Evolutionary conservation across 2,113 vertebrate species (phyloP), one percentile per base, ranked within the genome.

Genomic region (Empidonax alnorum): DNA sequence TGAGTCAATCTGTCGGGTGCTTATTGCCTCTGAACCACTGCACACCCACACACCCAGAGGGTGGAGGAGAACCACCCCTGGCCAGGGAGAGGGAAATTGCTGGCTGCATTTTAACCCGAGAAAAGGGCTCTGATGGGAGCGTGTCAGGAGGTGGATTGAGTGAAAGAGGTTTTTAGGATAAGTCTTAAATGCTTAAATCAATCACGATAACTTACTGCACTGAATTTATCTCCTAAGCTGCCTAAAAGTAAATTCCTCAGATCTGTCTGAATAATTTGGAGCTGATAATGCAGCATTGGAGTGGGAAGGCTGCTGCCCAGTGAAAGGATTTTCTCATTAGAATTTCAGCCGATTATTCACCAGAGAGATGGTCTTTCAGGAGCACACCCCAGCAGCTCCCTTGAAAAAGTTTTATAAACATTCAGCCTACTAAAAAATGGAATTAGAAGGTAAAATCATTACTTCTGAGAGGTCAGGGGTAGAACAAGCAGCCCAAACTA

Each of bases 211-310:
- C 88, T 76, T 87, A 84, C 93, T 74, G 84, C 67, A 86, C 46
- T 67, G 91, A 90, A 93, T 85, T 95, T 94, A 94, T 96, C 92
- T 94, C 81, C 91, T 96, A 94, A 96, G 94, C 89, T 89, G 71
- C 89, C 90, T 91, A 52, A 91, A 90, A 90, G 83, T 82, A 94
- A 92, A 78, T 88, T 89, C 95, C 94, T 84, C 84, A 94, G 92
- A 97, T 93, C 67, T 71, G 74, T 49, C 73, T 88, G 94, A 95
- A 85, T 95, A 92, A 95, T 91, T 96, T 65, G 52, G 63, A 88
- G 94, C 63, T 83, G 93, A 96, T 95, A 95, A 92, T 62, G 83
- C 56, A 80, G 75, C 62, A 37, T 65, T 93, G 15, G 22, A 94
- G 90, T 4, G 35, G 84, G 68, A 85, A 92, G 73, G 79, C 82